phyloP scores from a whole-genome alignment of 2,888 invertebrate genomes.

The Hymenopus coronatus region DNA sequence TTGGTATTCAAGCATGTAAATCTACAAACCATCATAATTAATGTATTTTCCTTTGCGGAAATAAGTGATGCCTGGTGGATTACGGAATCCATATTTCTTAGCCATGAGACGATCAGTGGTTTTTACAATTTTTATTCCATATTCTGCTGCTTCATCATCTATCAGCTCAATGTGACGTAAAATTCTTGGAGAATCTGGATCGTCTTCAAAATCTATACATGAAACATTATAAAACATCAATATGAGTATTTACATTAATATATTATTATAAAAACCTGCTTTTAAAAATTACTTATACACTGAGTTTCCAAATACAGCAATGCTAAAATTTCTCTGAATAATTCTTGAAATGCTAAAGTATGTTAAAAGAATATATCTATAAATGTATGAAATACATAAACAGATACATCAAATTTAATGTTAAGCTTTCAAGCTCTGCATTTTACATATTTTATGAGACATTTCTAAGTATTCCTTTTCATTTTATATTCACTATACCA shows the following conservation, averaged over 20 bases:
- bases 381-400: too few relatives aligned
- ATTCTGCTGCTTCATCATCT: conserved; percentile 88
- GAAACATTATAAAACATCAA: neutral
- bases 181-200: conserved; percentile 73
- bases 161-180: conserved; percentile 85
- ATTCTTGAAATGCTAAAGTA: too few relatives aligned
- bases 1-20: neutral
- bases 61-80: conserved; percentile 87
- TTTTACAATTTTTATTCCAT: conserved; percentile 87
- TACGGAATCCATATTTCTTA: conserved; percentile 86
- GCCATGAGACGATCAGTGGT: conserved; percentile 87
- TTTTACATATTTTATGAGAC: too few relatives aligned
- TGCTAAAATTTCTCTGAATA: too few relatives aligned
- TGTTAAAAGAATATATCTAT: too few relatives aligned
- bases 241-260: neutral
- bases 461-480: too few relatives aligned
- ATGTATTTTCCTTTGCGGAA: conserved; percentile 87
- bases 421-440: too few relatives aligned
- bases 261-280: too few relatives aligned
- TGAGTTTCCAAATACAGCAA: too few relatives aligned
- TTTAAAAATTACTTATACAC: too few relatives aligned
- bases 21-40: conserved; percentile 70
- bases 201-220: conserved; percentile 72
- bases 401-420: too few relatives aligned
- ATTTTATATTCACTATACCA: too few relatives aligned